These are phyloP conservation scores for Monomorium pharaonis DNA, from an alignment of 1,140 invertebrate species.

Conservation along the genomic window DNA sequence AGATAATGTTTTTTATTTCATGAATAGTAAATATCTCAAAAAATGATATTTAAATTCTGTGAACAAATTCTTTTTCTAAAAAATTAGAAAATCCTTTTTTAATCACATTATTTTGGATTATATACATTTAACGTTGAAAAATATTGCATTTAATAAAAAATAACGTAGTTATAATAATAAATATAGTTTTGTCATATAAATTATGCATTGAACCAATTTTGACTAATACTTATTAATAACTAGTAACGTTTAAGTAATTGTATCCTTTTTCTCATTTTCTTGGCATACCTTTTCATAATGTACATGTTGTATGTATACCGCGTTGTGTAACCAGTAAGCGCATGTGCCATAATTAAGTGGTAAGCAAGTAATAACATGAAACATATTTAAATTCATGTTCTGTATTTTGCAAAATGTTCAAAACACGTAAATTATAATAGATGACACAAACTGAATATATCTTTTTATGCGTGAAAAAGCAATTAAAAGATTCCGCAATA, in stretches of 20 bases:
- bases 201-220: neutral
- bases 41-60: neutral
- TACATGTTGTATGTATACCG: neutral
- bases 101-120: neutral
- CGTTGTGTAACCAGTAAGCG: neutral
- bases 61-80: too few relatives aligned
- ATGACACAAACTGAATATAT: neutral
- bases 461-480: slow-evolving; percentile 2
- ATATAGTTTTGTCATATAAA: neutral
- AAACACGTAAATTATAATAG: slow-evolving; percentile 4
- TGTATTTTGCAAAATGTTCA: neutral
- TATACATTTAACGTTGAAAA: neutral
- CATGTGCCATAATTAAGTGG: slow-evolving; percentile 12
- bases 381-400: neutral
- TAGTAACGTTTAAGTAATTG: neutral
- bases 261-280: slow-evolving; percentile 11
- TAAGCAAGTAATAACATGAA: neutral
- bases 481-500: slow-evolving; percentile 34
- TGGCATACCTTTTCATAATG: neutral
- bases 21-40: neutral
- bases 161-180: neutral
- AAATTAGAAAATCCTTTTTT: neutral
- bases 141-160: neutral
- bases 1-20: neutral
- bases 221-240: neutral